Evolutionary conservation across 2,797 vertebrate species (phyloP).

Genomic region (Morelia viridis): DNA sequence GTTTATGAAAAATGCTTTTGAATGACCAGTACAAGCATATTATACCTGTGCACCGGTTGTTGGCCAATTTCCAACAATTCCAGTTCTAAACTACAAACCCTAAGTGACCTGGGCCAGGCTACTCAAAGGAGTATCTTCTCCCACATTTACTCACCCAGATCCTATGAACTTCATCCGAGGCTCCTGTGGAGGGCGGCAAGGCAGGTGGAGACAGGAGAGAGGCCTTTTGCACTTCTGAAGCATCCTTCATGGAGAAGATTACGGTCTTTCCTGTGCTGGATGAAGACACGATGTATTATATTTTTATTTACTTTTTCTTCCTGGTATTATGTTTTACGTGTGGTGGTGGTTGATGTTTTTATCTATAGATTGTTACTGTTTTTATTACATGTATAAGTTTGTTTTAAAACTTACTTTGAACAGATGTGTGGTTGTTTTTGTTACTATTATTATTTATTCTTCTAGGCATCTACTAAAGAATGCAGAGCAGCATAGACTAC

Average conservation of each 20-base stretch:
- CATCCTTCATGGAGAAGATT: background rate
- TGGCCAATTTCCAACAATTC: background rate
- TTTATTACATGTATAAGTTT: background rate
- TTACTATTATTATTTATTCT: background rate
- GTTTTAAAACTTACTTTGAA: background rate
- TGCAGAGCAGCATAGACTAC: background rate
- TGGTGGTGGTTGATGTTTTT: background rate
- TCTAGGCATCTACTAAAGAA: background rate
- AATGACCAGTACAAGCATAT: background rate
- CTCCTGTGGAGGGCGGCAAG: background rate
- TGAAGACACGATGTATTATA: background rate
- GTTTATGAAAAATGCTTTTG: background rate
- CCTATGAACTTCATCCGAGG: background rate
- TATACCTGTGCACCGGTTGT: background rate
- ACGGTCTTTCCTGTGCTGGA: background rate
- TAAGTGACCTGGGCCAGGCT: background rate
- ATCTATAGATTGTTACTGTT: background rate
- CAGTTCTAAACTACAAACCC: background rate
- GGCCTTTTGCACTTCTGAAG: background rate
- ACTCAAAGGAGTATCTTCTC: background rate
- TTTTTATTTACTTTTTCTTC: background rate
- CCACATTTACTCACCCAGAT: background rate
- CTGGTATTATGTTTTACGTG: background rate
- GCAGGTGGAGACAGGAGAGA: background rate
- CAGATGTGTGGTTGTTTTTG: background rate